Evolutionary conservation across 2,888 invertebrate species (phyloP), one percentile per base, ranked within the genome.

Genomic region (Piscicola geometra): DNA sequence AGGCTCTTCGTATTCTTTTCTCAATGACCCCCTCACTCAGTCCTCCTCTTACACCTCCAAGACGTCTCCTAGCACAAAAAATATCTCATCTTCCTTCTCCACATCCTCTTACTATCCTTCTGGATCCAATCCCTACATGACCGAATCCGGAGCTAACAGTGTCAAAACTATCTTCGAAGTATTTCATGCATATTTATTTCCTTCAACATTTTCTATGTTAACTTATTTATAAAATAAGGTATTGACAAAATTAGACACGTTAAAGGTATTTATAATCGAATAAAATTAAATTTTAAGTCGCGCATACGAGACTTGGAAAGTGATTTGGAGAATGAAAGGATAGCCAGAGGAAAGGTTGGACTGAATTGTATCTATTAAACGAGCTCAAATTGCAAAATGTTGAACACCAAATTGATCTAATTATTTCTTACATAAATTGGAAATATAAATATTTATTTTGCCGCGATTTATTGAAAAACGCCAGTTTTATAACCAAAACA

Each of bases 261-360:
- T n/a, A n/a, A n/a, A n/a, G n/a, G n/a, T n/a, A n/a, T n/a, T n/a
- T n/a, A n/a, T n/a, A n/a, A n/a, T n/a, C n/a, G n/a, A n/a, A n/a
- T n/a, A 36, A 71, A 15, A 12, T 21, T 41, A 35, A 9, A 35
- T 30, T 64, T 52, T 36, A 76, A 83, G 86, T 93, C 86, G 91
- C 82, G 98, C 86, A 97, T 99, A 87, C 97, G 98, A 86, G 99
- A 99, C 88, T 90, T 99, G 85, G 98, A 99, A 87, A 99, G 99
- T 86, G 99, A 99, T 88, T 92, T 99, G 82, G 99, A 99, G 87
- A 94, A 97, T 82, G 99, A 99, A 88, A 91, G 98, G 87, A 94
- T 95, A 88, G 94, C 95, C 81, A 92, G 96, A 84, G 92, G 94
- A 85, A 97, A 97, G 87, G 87, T 82, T 76, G 74, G 60, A 30